Percentiles rank a stretch among this genome's conserved stretches.
Evolutionary conservation across 2,797 vertebrate genomes (phyloP).

Genomic region (Phylloscopus collybita): DNA sequence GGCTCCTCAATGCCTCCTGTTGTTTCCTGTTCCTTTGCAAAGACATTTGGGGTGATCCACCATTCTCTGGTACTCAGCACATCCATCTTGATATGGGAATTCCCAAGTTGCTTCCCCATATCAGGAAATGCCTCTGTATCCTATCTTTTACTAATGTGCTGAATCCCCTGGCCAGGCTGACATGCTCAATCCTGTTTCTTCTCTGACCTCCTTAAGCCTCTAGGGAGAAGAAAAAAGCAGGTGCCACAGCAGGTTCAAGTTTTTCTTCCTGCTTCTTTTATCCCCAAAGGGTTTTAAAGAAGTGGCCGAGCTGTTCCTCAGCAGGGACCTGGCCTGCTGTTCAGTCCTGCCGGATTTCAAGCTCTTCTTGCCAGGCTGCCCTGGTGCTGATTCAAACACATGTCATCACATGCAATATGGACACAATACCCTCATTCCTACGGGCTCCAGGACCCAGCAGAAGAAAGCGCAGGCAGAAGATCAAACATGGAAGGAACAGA

Average conservation of each 20-base stretch:
- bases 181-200: background rate
- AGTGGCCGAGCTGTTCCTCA: background rate
- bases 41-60: background rate
- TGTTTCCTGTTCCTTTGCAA: background rate
- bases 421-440: constrained; percentile 73
- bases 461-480: constrained; percentile 77
- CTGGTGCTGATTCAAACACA: constrained; percentile 47
- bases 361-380: constrained; percentile 28
- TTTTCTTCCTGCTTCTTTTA: background rate
- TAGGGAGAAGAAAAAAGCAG: background rate
- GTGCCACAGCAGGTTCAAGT: constrained; percentile 25
- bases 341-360: background rate
- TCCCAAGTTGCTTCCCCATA: background rate
- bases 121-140: background rate
- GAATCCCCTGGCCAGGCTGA: background rate
- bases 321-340: background rate
- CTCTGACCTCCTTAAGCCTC: background rate
- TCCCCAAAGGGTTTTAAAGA: constrained; percentile 7
- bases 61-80: background rate
- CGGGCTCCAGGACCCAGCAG: constrained; percentile 58
- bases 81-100: background rate
- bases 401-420: constrained; percentile 62
- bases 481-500: constrained; percentile 75
- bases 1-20: background rate
- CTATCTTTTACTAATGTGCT: background rate